phyloP scores from a whole-genome alignment of 2,888 invertebrate species.

The Drosophila pegasa region DNA sequence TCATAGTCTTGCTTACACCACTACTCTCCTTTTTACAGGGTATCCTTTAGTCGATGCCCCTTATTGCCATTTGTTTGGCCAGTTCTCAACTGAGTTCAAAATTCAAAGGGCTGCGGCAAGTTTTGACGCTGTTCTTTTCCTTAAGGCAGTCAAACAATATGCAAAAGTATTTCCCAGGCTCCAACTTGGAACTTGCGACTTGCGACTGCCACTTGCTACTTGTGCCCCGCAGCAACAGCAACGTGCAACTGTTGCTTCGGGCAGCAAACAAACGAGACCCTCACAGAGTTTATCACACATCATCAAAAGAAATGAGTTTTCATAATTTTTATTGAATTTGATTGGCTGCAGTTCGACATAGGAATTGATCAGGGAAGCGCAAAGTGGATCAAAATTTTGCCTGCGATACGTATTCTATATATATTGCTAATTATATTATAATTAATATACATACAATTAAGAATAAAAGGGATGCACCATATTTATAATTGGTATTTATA shows the following conservation, averaged over 20 bases:
- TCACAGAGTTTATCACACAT: slow-evolving; percentile 34
- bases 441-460: too few relatives aligned
- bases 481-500: too few relatives aligned
- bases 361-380: background rate
- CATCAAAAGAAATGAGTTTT: slow-evolving; percentile 25
- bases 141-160: slow-evolving; percentile 36
- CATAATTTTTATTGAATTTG: slow-evolving; percentile 10
- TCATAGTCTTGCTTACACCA: background rate
- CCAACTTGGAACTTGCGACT: slow-evolving; percentile 4
- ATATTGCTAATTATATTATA: background rate
- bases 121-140: slow-evolving; percentile 30
- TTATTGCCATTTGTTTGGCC: slow-evolving; percentile 18
- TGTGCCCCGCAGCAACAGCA: background rate
- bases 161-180: slow-evolving; percentile 42
- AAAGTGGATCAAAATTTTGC: background rate
- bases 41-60: background rate
- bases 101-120: slow-evolving; percentile 57
- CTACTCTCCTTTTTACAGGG: background rate
- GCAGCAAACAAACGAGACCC: slow-evolving; percentile 34
- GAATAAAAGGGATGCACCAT: too few relatives aligned
- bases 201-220: slow-evolving; percentile 3
- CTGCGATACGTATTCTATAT: background rate
- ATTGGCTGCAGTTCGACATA: background rate
- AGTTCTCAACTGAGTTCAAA: slow-evolving; percentile 28
- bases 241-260: slow-evolving; percentile 49